Evolutionary conservation across 2,113 vertebrate genomes (phyloP), one percentile per base, ranked within the genome.

Genomic region (Channa argus): DNA sequence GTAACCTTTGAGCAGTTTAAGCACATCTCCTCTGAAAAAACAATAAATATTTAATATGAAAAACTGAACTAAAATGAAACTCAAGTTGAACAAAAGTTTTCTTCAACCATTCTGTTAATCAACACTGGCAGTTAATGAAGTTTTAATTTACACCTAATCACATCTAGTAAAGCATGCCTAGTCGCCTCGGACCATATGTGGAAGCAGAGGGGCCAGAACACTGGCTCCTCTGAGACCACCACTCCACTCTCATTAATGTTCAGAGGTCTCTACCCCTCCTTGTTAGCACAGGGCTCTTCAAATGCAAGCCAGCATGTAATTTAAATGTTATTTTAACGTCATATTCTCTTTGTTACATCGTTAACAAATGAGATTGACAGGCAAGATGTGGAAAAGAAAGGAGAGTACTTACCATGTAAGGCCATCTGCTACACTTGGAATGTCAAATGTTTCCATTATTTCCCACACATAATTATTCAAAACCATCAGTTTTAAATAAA

Each of bases 61-160:
- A 66, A 62, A 39, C 34, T 24, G 24, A 24, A 24, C 24, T 24
- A 24, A 24, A 24, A 24, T 24, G 24, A 39, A 62, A 34, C 64
- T 77, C 74, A 82, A 69, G 81, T 85, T 47, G 78, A 92, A 92
- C 88, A 92, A 90, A 89, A 84, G 75, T 67, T 6, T 65, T 82
- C 79, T 64, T 61, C 58, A 53, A 52, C 44, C 46, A n/a, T 52
- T 77, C 62, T 69, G 61, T 77, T 92, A 93, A 95, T 92, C 50
- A 47, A 65, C 79, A 75, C 74, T 89, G 92, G 93, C 92, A 86
- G 43, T 91, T 89, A 93, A 92, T 93, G 90, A 92, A 94, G 93
- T 90, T 95, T 94, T 95, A 92, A 94, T 95, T 94, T 92, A 91
- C 91, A 93, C 91, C 93, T 93, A 91, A 94, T 95, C 94, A 93